Conservation (phyloP, 2,888 invertebrate genomes). For the Clepsis dumicolana region DNA sequence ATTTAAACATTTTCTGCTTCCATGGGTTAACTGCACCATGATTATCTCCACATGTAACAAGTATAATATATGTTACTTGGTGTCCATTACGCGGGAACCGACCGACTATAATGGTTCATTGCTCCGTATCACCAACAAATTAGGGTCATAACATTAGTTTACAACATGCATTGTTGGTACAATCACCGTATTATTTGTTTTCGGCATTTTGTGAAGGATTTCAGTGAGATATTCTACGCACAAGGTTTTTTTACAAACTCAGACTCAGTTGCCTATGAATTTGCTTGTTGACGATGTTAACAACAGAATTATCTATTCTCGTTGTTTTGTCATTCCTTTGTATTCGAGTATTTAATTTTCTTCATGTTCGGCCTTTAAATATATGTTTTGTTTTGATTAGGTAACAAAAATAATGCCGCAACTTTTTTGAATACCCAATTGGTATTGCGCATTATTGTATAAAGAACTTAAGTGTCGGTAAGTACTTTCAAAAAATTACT, state of each 20-base stretch:
- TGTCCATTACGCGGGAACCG: conserved; percentile 29
- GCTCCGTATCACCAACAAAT: conserved; percentile 29
- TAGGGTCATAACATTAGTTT: conserved; percentile 18
- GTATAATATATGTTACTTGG: conserved; percentile 21
- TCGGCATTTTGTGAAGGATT: conserved; percentile 20
- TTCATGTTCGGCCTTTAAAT: too few relatives aligned
- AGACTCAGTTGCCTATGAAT: not conserved
- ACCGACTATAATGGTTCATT: conserved; percentile 29
- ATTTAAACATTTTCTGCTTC: not conserved
- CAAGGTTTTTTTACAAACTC: not conserved
- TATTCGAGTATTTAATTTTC: not conserved
- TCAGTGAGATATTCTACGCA: too few relatives aligned
- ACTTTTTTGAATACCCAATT: not conserved
- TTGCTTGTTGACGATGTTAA: not conserved
- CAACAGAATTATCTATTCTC: too few relatives aligned
- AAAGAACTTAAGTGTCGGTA: not conserved
- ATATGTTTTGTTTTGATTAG: too few relatives aligned
- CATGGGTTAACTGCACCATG: not conserved
- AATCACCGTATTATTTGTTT: conserved; percentile 26
- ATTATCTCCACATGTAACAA: conserved; percentile 7
- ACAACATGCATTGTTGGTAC: conserved; percentile 15
- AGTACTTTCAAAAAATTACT: not conserved
- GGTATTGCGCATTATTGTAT: not conserved
- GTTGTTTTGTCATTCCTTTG: not conserved
- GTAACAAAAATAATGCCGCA: not conserved